Evolutionary conservation across 2,113 vertebrate species (phyloP).

Genomic region (Cyanoramphus novaezelandiae): DNA sequence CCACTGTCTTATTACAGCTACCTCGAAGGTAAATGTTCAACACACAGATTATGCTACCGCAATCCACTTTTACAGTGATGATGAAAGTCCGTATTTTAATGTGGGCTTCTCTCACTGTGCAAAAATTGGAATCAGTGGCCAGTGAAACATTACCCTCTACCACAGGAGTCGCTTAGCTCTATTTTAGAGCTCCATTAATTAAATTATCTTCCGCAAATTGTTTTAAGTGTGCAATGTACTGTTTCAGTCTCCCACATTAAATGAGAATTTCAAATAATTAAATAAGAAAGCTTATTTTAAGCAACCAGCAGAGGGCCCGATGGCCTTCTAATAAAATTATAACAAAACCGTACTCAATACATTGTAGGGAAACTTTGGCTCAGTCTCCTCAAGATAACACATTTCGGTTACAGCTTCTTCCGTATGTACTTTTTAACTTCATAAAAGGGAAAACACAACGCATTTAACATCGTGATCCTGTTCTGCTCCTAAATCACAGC

Average conservation of each 20-base stretch:
- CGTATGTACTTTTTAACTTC: neutral
- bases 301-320: slow-evolving; percentile 13
- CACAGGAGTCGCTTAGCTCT: neutral
- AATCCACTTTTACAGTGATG: neutral
- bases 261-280: slow-evolving; percentile 14
- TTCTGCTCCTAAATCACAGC: neutral
- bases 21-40: neutral
- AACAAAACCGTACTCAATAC: neutral
- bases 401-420: neutral
- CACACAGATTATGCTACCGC: neutral
- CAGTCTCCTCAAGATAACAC: neutral
- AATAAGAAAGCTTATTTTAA: slow-evolving; percentile 58
- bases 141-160: neutral
- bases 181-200: slow-evolving; percentile 2
- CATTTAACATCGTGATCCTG: neutral
- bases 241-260: slow-evolving; percentile 27
- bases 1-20: rapidly evolving
- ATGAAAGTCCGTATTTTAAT: slow-evolving; percentile 4
- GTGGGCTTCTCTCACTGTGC: slow-evolving; percentile 39
- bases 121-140: slow-evolving; percentile 39
- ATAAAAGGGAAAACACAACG: neutral
- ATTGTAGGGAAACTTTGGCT: neutral
- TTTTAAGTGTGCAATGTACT: neutral
- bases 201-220: neutral
- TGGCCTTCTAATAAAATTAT: slow-evolving; percentile 10